Conservation (phyloP, 64 coral and sea anemone genomes). For the Actinia tenebrosa region DNA sequence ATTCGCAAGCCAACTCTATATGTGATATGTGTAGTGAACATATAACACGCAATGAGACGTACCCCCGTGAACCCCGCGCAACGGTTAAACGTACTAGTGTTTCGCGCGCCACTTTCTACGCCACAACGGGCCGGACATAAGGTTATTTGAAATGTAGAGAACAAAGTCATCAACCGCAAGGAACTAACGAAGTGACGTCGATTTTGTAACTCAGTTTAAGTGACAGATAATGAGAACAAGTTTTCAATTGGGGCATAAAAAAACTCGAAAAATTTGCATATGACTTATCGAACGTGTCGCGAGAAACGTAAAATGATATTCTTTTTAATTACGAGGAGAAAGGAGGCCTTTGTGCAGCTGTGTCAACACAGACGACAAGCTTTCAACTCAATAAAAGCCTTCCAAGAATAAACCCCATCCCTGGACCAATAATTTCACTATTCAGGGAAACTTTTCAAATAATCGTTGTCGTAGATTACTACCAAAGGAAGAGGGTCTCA, state of each 20-base stretch:
- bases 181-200: conserved; percentile 12
- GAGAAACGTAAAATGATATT: conserved; percentile 97
- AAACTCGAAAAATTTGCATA: conserved; percentile 64
- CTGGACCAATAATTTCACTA: conserved; percentile 95
- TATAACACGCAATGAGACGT: conserved; percentile 52
- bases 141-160: background rate
- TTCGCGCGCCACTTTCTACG: background rate
- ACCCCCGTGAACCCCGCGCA: conserved; percentile 43
- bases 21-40: conserved; percentile 13
- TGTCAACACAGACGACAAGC: conserved; percentile 95
- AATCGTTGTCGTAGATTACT: conserved; percentile 85
- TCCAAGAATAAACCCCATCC: conserved; percentile 83
- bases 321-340: conserved; percentile 99
- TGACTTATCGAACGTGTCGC: conserved; percentile 82
- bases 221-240: conserved; percentile 24
- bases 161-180: conserved; percentile 10
- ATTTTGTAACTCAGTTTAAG: conserved; percentile 10
- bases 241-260: conserved; percentile 26
- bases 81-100: background rate
- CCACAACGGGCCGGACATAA: background rate
- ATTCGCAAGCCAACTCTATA: conserved; percentile 9
- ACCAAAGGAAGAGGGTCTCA: conserved; percentile 65
- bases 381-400: conserved; percentile 99
- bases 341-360: conserved; percentile 96
- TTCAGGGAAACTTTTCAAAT: conserved; percentile 88